Base-by-base conservation (phyloP, 2,888 invertebrate species). In the Phrixothrix hirtus region DNA sequence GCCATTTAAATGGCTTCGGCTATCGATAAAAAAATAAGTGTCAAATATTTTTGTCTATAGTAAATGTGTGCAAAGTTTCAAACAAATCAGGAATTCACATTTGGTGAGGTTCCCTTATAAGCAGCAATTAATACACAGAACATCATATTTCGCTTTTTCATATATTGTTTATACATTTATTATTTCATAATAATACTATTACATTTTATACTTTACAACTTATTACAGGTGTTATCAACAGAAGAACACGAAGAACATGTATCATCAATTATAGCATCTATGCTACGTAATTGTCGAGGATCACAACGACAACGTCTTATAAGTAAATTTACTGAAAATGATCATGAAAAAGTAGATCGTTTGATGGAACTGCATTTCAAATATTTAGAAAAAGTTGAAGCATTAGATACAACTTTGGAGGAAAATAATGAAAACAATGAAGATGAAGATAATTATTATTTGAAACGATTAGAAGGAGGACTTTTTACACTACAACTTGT, bases 181-280 rank as follows among this genome's bases (percentile, higher is more conserved):
- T n/a, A n/a, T n/a, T n/a, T n/a, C n/a, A n/a, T n/a, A n/a, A n/a
- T n/a, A n/a, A n/a, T n/a, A n/a, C n/a, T n/a, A n/a, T n/a, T n/a
- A n/a, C n/a, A n/a, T n/a, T n/a, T n/a, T n/a, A n/a, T n/a, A n/a
- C n/a, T n/a, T n/a, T n/a, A n/a, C n/a, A n/a, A n/a, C n/a, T n/a
- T n/a, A n/a, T n/a, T n/a, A n/a, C 85, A 88, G 64, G 80, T 92
- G 35, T 77, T 93, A 6, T 88, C 90, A 3, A 82, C 88, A 0
- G 92, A 94, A 69, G 93, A 95, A 70, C 91, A 95, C 65, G 96
- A 96, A 82, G 94, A 98, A 77, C 94, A 96, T 75, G 94, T 95
- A 0, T 83, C 91, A 11, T 95, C 95, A 0, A 92, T 97, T 53
- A 91, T 98, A 66, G 87, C 93, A 0, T 93, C 93, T 25, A 90